Percentiles rank a stretch among this genome's conserved stretches.
Conservation (phyloP, 2,888 invertebrate genomes). For the Hypsopygia costalis region DNA sequence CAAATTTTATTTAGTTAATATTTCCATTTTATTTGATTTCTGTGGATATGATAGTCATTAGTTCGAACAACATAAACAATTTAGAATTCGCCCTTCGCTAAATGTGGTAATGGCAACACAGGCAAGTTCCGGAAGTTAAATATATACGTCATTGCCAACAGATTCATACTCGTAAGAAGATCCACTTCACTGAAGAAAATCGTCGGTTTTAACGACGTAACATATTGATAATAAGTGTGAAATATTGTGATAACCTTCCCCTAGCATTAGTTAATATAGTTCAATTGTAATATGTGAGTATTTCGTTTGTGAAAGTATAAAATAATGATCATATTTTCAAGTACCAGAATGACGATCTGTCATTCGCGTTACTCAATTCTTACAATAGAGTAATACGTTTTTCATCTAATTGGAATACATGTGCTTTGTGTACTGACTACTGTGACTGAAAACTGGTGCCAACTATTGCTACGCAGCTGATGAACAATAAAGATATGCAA, state of each 20-base stretch:
- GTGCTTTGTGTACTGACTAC: conserved; percentile 24
- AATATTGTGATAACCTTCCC: conserved; percentile 72
- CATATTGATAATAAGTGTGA: conserved; percentile 64
- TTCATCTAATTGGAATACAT: conserved; percentile 33
- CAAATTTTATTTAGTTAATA: too few species aligned
- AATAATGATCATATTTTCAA: conserved; percentile 46
- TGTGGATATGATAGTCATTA: too few species aligned
- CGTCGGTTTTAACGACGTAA: conserved; percentile 66
- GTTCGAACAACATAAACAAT: too few species aligned
- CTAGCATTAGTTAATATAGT: conserved; percentile 70
- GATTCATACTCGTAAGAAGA: conserved; percentile 57
- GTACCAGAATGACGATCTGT: conserved; percentile 68
- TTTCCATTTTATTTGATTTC: too few species aligned
- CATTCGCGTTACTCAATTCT: conserved; percentile 70
- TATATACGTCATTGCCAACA: conserved; percentile 76
- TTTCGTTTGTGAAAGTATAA: conserved; percentile 35
- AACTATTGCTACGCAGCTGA: conserved; percentile 43
- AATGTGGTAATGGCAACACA: conserved; percentile 14
- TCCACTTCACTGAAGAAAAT: conserved; percentile 51
- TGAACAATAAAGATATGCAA: conserved; percentile 51
- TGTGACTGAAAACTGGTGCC: conserved; percentile 26
- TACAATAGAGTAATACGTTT: conserved; percentile 48
- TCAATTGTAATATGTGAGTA: conserved; percentile 75
- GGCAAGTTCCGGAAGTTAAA: conserved; percentile 70
- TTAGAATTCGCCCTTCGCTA: too few species aligned